Evolutionary conservation across 1,140 invertebrate species (phyloP), one percentile per base, ranked within the genome.

Genomic region (Drosophila albomicans): DNA sequence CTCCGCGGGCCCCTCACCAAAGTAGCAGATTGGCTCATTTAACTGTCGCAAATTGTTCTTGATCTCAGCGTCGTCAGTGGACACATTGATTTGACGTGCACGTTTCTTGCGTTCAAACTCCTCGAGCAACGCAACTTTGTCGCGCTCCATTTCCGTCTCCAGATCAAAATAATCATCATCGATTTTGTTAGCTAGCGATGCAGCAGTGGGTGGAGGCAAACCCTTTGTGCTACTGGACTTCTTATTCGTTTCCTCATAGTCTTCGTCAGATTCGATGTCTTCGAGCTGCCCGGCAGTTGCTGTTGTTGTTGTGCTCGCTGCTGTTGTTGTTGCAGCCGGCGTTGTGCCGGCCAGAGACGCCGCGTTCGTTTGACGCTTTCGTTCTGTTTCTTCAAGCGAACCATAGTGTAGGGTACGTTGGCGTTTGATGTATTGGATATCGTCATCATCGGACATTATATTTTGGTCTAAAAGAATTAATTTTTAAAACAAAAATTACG

Each of bases 1-100:
- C 76, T 99, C 98, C 0, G 98, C 98, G 1, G 98, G 98, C 0
- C 98, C 98, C 94, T 99, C 99, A 0, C 99, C 98, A 93, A 99
- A 99, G 32, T 98, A 94, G 93, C 98, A 99, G 75, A 99, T 98
- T 0, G 98, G 98, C 93, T 99, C 98, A 38, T 97, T 97, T 0
- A 99, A 93, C 92, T 98, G 96, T 48, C 99, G 93, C 1, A 99
- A 94, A 93, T 97, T 97, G 78, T 96, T 95, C 79, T 98, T 98
- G 0, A 99, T 98, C 94, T 99, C 98, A 10, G 95, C 95, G 94
- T 99, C 98, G 94, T 99, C 98, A 0, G 97, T 98, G 1, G 97
- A 97, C 0, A 98, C 97, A 91, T 97, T 97, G 13, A 99, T 98
- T 86, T 98, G 97, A 13, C 98, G 94, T 0, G 98, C 98, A 91